Evolutionary conservation across 2,888 invertebrate species (phyloP).

Genomic region (Scaptomyza flava): DNA sequence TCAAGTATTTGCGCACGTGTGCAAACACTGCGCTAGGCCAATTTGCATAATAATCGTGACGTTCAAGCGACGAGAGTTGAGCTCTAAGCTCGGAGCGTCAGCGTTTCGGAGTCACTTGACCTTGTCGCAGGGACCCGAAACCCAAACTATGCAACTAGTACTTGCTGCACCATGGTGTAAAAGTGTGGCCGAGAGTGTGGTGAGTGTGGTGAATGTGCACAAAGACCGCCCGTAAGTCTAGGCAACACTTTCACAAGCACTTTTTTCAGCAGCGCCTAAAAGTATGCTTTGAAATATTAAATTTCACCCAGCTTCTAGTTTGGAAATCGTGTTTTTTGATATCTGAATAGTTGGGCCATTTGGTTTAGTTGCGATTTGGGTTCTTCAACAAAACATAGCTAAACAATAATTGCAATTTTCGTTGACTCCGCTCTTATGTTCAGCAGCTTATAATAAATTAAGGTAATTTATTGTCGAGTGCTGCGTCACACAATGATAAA

Average conservation of each 20-base stretch:
- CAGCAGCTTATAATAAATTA: constrained; percentile 65
- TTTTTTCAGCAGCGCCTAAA: constrained; percentile 73
- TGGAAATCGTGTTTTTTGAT: too few species aligned
- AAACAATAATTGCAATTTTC: too few species aligned
- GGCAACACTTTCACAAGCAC: constrained; percentile 74
- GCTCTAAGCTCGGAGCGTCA: constrained; percentile 4
- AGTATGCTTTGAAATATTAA: constrained; percentile 69
- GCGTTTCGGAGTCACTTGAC: constrained; percentile 56
- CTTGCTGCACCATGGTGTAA: not conserved
- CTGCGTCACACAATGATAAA: constrained; percentile 68
- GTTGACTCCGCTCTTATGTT: not conserved
- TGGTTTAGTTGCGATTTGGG: too few species aligned
- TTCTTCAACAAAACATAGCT: too few species aligned
- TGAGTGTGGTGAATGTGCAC: constrained; percentile 18
- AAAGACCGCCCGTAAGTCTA: constrained; percentile 59
- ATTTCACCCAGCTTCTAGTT: constrained; percentile 14
- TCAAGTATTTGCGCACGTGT: constrained; percentile 71
- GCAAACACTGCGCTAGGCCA: constrained; percentile 71
- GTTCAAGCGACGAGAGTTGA: constrained; percentile 37
- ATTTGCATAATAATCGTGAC: constrained; percentile 74
- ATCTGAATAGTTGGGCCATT: too few species aligned
- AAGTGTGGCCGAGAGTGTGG: not conserved
- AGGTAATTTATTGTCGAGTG: constrained; percentile 74
- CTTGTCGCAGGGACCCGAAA: constrained; percentile 45
- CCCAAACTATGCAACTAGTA: constrained; percentile 1